phyloP scores from a whole-genome alignment of 2,888 invertebrate species.

The Cerceris ruficornis region DNA sequence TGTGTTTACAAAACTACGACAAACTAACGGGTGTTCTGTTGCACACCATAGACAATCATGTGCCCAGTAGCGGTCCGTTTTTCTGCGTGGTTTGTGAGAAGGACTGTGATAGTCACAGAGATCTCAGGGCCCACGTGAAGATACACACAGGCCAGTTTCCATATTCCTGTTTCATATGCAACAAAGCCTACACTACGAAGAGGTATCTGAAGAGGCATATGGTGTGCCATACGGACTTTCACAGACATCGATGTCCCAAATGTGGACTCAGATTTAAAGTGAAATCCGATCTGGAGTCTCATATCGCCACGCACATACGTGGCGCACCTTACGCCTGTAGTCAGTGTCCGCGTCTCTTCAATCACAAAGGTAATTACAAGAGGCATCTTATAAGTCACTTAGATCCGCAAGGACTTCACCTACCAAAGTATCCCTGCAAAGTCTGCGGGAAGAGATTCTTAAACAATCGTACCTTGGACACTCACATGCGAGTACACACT shows the following conservation, averaged over 20 bases:
- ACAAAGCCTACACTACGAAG: slow-evolving; percentile 76
- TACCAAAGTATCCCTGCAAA: slow-evolving; percentile 83
- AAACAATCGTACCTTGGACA: slow-evolving; percentile 84
- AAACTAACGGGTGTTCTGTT: slow-evolving; percentile 69
- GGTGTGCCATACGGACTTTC: slow-evolving; percentile 78
- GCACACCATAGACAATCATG: slow-evolving; percentile 78
- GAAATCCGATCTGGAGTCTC: slow-evolving; percentile 74
- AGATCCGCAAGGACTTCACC: slow-evolving; percentile 73
- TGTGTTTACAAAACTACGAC: slow-evolving; percentile 76
- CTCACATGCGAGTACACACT: slow-evolving; percentile 85
- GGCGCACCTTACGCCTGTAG: slow-evolving; percentile 74
- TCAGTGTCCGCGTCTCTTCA: slow-evolving; percentile 76
- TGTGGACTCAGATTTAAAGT: slow-evolving; percentile 75
- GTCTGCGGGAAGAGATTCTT: slow-evolving; percentile 84
- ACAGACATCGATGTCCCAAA: slow-evolving; percentile 76
- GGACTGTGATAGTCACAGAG: slow-evolving; percentile 83
- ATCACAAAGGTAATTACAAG: slow-evolving; percentile 79
- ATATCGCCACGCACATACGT: slow-evolving; percentile 68
- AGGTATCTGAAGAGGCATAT: slow-evolving; percentile 79
- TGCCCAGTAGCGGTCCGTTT: slow-evolving; percentile 80
- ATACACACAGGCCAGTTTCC: slow-evolving; percentile 84
- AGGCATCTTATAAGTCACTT: slow-evolving; percentile 77
- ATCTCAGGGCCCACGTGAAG: slow-evolving; percentile 84
- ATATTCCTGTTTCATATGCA: slow-evolving; percentile 81
- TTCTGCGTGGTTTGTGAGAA: slow-evolving; percentile 85